Evolutionary conservation across 2,888 invertebrate species (phyloP), one percentile per base, ranked within the genome.

Genomic region (Monopis laevigella): DNA sequence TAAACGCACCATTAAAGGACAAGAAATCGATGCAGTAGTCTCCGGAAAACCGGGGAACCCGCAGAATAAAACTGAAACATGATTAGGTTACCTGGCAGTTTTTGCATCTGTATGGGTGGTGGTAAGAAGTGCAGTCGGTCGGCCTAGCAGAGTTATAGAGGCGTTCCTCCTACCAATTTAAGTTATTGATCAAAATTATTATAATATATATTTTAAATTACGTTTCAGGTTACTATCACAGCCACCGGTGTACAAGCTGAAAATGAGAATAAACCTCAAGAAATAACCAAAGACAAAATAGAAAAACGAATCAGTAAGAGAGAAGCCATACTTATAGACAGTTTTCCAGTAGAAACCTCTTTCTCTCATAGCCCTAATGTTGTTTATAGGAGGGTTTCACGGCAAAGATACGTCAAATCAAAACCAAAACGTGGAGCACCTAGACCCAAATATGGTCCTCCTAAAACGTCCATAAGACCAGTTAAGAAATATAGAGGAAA

Each of bases 201-300:
- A 21, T 7, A 28, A 7, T 4, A 28, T 28, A 28, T 28, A 28
- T 28, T 28, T 28, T 28, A 11, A n/a, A 11, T 13, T 32, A 4
- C n/a, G n/a, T 71, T 74, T 19, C 74, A 78, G 78, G 60, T 73
- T 56, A 64, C 66, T 46, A 50, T 71, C 26, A 55, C 62, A 24
- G 54, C 61, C 46, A 51, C 62, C 43, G 62, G 58, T 42, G 54
- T 51, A 16, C 49, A 48, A 39, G 55, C 57, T 35, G 58, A 59
- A 28, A 43, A 40, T 24, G 39, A 16, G 8, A 27, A 39, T 3
- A 39, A 39, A 39, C 14, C 8, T 7, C 16, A 11, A 42, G 27
- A n/a, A 28, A 11, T 17, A 8, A n/a, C 2, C 13, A 48, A 52
- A 53, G 11, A 47, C 17, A 30, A 46, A 30, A n/a, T 32, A 32